Conservation (phyloP, 2,113 vertebrate genomes). For the Poecile atricapillus region DNA sequence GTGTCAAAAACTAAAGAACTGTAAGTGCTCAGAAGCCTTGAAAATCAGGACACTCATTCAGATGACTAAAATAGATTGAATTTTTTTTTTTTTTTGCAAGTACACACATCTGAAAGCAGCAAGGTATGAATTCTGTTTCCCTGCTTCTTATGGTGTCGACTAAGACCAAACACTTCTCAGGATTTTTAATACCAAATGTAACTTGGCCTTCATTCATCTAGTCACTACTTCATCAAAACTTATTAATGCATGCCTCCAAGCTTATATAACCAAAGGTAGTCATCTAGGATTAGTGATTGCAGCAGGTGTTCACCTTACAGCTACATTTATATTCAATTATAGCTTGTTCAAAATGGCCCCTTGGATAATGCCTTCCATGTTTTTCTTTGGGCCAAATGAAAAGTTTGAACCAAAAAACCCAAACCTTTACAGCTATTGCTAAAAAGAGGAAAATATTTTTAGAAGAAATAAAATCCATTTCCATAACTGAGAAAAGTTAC, state of each 20-base stretch:
- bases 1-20: constrained; percentile 34
- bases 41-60: constrained; percentile 47
- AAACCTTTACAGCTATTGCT: background rate
- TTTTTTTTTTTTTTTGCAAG: background rate
- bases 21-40: background rate
- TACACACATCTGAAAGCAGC: background rate
- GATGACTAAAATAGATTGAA: constrained; percentile 33
- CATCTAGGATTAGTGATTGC: background rate
- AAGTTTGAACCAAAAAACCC: background rate
- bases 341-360: background rate
- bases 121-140: background rate
- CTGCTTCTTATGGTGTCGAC: background rate
- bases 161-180: background rate
- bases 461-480: background rate
- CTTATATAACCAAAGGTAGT: background rate
- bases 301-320: constrained; percentile 13
- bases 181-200: background rate
- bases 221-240: background rate
- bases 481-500: background rate
- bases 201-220: background rate
- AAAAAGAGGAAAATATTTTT: background rate
- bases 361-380: background rate
- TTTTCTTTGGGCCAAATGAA: background rate
- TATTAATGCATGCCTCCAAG: background rate
- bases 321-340: background rate